Evolutionary conservation across 2,797 vertebrate genomes (phyloP).

Genomic region (Silurus lanzhouensis): DNA sequence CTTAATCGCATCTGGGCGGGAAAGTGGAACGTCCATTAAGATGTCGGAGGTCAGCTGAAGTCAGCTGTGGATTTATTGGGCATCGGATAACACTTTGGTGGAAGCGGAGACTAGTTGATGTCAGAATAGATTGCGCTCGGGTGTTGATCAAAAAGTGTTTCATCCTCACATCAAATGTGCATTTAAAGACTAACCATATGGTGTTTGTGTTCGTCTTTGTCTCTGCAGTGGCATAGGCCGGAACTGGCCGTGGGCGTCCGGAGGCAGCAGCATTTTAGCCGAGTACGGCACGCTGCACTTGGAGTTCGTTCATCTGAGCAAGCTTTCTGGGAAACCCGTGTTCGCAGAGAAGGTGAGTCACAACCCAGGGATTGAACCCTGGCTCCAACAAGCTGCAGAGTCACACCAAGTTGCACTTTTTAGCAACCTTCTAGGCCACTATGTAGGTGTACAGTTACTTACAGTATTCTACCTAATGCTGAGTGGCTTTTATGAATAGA

Average conservation of each 20-base stretch:
- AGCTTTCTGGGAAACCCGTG: conserved; percentile 88
- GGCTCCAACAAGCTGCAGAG: neutral
- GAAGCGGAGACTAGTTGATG: neutral
- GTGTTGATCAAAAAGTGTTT: neutral
- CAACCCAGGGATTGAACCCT: neutral
- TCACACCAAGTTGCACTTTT: neutral
- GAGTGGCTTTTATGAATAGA: neutral
- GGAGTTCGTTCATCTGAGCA: conserved; percentile 94
- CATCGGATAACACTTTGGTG: neutral
- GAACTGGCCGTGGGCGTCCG: conserved; percentile 99
- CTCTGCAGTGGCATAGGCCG: conserved; percentile 86
- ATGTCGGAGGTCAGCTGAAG: neutral
- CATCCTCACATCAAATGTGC: no score
- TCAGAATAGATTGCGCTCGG: neutral
- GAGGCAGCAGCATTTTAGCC: conserved; percentile 97
- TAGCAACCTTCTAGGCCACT: neutral
- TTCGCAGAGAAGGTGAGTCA: conserved; percentile 91
- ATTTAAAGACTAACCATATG: neutral
- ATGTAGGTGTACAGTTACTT: neutral
- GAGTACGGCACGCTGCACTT: conserved; percentile 97
- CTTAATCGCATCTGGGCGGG: conserved; percentile 39
- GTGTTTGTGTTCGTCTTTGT: neutral
- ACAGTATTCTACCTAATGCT: neutral
- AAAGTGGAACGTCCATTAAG: conserved; percentile 9
- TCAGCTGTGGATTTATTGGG: conserved; percentile 6